Percentiles rank a stretch among this genome's conserved stretches.
Evolutionary conservation across 2,113 vertebrate species (phyloP).

Genomic region (Zosterops japonicus): DNA sequence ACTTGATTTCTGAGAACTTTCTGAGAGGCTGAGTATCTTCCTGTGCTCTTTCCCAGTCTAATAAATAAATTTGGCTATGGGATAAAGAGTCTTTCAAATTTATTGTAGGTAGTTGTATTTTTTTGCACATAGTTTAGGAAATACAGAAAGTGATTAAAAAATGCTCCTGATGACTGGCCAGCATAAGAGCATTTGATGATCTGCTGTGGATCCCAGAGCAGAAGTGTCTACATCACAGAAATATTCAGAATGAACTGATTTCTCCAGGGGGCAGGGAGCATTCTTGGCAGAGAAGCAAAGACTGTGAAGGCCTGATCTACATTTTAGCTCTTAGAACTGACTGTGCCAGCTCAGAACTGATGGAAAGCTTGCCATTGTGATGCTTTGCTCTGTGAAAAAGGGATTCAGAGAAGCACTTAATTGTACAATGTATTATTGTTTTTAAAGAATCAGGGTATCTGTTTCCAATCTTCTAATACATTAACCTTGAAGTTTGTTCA

Average conservation of each 20-base stretch:
- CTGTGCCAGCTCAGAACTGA: not conserved
- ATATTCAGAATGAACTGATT: not conserved
- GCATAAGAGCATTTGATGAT: not conserved
- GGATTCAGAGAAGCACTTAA: not conserved
- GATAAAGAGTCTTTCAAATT: not conserved
- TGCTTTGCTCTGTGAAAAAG: not conserved
- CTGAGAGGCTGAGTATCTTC: not conserved
- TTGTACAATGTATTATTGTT: not conserved
- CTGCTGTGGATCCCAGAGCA: not conserved
- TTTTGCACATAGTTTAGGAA: not conserved
- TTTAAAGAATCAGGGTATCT: conserved; percentile 4
- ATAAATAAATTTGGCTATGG: not conserved
- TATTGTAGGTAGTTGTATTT: not conserved
- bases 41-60: not conserved
- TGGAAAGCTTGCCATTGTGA: not conserved
- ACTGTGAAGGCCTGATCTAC: not conserved
- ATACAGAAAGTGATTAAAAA: not conserved
- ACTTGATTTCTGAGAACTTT: not conserved
- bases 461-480: conserved; percentile 7
- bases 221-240: not conserved
- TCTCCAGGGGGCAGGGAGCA: not conserved
- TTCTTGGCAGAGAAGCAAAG: not conserved
- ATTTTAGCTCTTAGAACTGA: not conserved
- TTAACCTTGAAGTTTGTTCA: not conserved
- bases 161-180: not conserved